phyloP scores from a whole-genome alignment of 2,797 vertebrate species.

The Hozukius guyotensis region DNA sequence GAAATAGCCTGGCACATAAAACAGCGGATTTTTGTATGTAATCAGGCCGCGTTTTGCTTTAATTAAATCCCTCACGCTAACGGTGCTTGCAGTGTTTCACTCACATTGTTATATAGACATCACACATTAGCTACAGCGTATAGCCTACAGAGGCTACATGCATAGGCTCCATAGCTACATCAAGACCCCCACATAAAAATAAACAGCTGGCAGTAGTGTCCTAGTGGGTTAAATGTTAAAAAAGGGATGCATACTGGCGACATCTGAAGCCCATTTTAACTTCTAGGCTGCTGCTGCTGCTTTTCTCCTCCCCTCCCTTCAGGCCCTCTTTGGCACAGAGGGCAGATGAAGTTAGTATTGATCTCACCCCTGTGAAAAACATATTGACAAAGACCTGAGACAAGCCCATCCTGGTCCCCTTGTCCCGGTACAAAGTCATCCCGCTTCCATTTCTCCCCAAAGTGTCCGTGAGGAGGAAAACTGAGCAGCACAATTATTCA shows the following conservation, averaged over 20 bases:
- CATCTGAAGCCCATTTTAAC: constrained; percentile 26
- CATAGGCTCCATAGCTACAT: neutral
- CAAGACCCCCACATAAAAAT: neutral
- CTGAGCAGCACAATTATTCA: constrained; percentile 39
- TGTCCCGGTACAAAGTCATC: constrained; percentile 37
- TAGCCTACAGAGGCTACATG: neutral
- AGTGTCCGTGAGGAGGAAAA: constrained; percentile 31
- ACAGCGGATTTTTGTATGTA: neutral
- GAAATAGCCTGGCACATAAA: neutral
- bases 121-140: neutral
- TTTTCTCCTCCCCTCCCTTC: neutral
- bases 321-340: constrained; percentile 38
- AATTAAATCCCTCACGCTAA: neutral
- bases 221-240: neutral
- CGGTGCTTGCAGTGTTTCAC: neutral
- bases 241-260: neutral
- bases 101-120: neutral
- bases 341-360: constrained; percentile 63
- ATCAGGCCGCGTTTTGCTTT: neutral
- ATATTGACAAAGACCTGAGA: constrained; percentile 53
- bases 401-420: constrained; percentile 18
- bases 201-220: neutral
- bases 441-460: neutral
- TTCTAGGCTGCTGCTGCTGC: constrained; percentile 9
- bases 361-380: constrained; percentile 55